Conservation (phyloP, 1,140 invertebrate genomes). For the Zophobas morio region DNA sequence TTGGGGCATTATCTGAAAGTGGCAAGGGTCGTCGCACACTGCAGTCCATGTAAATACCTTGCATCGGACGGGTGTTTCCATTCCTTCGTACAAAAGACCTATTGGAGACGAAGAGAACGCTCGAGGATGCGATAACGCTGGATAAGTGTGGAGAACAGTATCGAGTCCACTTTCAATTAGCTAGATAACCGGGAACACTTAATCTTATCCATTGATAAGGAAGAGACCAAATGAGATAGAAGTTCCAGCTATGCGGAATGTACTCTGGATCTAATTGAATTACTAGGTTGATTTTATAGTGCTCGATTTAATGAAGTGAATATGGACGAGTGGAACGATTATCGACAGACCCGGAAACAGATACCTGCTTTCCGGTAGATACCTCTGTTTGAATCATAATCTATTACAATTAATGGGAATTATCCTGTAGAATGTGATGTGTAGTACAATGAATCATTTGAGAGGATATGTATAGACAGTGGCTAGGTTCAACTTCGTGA, state of each 20-base stretch:
- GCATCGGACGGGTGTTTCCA: slow-evolving; percentile 14
- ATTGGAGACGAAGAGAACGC: slow-evolving; percentile 16
- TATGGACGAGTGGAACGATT: slow-evolving; percentile 40
- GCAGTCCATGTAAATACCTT: slow-evolving; percentile 43
- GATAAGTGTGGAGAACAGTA: slow-evolving; percentile 43
- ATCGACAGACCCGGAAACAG: slow-evolving; percentile 37
- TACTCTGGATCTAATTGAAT: slow-evolving; percentile 48
- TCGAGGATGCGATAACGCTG: slow-evolving; percentile 6
- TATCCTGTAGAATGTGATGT: slow-evolving; percentile 12
- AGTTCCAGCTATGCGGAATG: slow-evolving; percentile 28
- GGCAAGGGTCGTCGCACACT: slow-evolving; percentile 27
- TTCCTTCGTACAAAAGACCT: slow-evolving; percentile 24
- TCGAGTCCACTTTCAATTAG: slow-evolving; percentile 58
- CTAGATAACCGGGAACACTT: slow-evolving; percentile 53
- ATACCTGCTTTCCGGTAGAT: slow-evolving; percentile 22
- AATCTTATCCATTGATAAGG: slow-evolving; percentile 57
- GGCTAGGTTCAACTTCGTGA: not conserved
- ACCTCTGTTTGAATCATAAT: slow-evolving; percentile 5
- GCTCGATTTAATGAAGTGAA: slow-evolving; percentile 53
- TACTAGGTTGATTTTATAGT: slow-evolving; percentile 51
- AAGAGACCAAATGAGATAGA: slow-evolving; percentile 51
- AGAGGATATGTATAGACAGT: not conserved
- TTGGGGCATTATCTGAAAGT: slow-evolving; percentile 45
- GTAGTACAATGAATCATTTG: slow-evolving; percentile 4
- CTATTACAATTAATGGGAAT: slow-evolving; percentile 28